These are phyloP conservation scores for Esox lucius DNA, from an alignment of 2,797 vertebrate species.

Conservation along the genomic window DNA sequence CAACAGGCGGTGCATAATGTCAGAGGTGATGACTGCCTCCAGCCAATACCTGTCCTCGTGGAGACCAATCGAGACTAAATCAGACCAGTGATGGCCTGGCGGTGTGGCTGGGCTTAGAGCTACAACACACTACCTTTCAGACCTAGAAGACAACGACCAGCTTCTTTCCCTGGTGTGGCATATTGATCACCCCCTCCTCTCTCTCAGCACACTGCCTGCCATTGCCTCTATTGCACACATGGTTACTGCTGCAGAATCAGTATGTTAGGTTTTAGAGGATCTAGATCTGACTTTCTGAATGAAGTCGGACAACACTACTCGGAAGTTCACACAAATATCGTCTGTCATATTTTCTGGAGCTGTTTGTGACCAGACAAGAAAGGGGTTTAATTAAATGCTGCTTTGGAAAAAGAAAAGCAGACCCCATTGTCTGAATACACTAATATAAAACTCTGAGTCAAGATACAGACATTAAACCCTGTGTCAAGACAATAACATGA, in stretches of 20 bases:
- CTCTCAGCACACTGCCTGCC: constrained; percentile 2
- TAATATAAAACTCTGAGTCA: too few relatives aligned
- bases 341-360: background rate
- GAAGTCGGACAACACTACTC: too few relatives aligned
- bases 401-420: background rate
- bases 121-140: too few relatives aligned
- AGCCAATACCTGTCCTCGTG: constrained; percentile 14
- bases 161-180: constrained; percentile 18
- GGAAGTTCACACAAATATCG: too few relatives aligned
- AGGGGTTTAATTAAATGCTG: background rate
- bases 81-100: constrained; percentile 12
- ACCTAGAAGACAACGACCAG: constrained; percentile 20
- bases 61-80: constrained; percentile 9
- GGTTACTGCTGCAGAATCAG: constrained; percentile 21
- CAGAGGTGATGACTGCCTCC: background rate
- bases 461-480: too few relatives aligned
- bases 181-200: constrained; percentile 36
- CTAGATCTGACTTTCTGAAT: constrained; percentile 5
- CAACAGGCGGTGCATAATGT: background rate
- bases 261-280: constrained; percentile 19
- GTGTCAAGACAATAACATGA: too few relatives aligned
- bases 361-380: background rate
- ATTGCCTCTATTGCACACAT: constrained; percentile 14
- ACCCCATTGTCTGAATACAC: too few relatives aligned
- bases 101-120: constrained; percentile 21